Conservation (phyloP, 2,113 vertebrate genomes). For the Diglossa brunneiventris region DNA sequence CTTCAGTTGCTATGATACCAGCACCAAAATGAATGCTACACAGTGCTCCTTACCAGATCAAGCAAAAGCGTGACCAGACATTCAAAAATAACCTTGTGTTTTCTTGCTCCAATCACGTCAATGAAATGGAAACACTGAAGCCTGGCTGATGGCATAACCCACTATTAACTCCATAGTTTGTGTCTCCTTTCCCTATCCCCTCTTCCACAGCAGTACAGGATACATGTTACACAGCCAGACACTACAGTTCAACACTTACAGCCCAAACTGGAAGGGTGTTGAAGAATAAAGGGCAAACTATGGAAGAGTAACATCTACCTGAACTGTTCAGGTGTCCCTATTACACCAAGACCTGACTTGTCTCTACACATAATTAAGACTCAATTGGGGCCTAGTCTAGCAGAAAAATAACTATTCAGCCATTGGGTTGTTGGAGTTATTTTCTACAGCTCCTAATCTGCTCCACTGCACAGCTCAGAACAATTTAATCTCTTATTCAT, state of each 20-base stretch:
- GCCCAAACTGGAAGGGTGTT: neutral
- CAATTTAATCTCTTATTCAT: neutral
- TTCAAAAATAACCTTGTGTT: neutral
- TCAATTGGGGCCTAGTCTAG: neutral
- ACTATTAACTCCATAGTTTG: neutral
- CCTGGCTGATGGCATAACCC: neutral
- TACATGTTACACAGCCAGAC: neutral
- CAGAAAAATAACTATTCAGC: neutral
- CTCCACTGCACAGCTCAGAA: neutral
- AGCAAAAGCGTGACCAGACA: neutral
- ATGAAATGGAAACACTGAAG: neutral
- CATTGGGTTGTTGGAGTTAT: neutral
- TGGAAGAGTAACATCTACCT: neutral
- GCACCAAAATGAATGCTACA: neutral
- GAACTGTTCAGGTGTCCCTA: neutral
- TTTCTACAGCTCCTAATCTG: neutral
- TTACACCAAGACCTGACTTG: neutral
- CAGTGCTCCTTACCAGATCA: neutral
- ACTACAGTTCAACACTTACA: neutral
- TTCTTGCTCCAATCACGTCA: neutral
- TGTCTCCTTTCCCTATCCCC: neutral
- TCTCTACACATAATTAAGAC: neutral
- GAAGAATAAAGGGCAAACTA: neutral
- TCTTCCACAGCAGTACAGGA: neutral
- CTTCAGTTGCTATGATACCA: conserved; percentile 40